Evolutionary conservation across 2,888 invertebrate species (phyloP), one percentile per base, ranked within the genome.

Genomic region (Elgonia sp.): DNA sequence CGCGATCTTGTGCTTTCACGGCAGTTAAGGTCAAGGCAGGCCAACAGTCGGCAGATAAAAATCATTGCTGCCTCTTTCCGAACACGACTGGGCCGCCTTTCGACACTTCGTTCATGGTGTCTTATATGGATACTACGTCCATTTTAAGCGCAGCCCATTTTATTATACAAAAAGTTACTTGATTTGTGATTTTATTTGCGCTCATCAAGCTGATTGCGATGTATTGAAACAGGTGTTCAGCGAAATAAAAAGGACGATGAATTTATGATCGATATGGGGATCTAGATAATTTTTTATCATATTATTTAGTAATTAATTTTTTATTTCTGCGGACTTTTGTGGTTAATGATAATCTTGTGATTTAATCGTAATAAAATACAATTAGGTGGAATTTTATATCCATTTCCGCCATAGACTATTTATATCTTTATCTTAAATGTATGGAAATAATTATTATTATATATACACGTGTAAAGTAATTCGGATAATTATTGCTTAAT

Each of bases 11-110:
- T 69, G 87, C 85, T 87, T 91, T 89, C 89, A 84, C 91, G 83
- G 83, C 87, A 87, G 69, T 90, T 91, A 92, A 92, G 93, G 93
- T 91, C 92, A 91, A 91, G 87, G 89, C 89, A 88, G 89, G 84
- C 76, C 90, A 89, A 90, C 82, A 91, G 81, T 85, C 89, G 76
- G 72, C 53, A 84, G 87, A 89, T 89, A 84, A 89, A 89, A 89
- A 85, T 87, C 84, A 82, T 75, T 40, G 70, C 81, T 79, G 82
- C 85, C 80, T 85, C 83, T 87, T 80, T 76, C 50, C 76, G 81
- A 84, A 77, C 82, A 84, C 77, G 83, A 83, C 62, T 67, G 67
- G 65, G 82, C 85, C 89, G 83, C 80, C 87, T 87, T 87, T 87
- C 87, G 80, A 87, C 86, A 89, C 89, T 84, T 86, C 82, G 81